Evolutionary conservation across 2,888 invertebrate species (phyloP).

Genomic region (Mycalesis mineus): DNA sequence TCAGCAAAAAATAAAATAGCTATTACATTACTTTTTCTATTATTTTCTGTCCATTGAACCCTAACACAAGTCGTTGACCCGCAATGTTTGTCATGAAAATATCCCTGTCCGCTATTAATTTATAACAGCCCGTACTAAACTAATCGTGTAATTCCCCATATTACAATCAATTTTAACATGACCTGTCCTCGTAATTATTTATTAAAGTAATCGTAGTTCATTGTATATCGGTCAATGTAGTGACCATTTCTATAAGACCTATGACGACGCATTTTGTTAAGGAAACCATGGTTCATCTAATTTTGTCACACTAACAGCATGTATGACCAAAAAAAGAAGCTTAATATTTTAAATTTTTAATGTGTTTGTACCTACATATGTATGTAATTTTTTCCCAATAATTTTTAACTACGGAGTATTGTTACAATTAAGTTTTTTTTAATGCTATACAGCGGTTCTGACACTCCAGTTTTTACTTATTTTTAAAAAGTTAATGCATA

Average conservation of each 20-base stretch:
- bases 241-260: background rate
- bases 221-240: background rate
- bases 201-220: conserved; percentile 1
- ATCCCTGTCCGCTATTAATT: conserved; percentile 1
- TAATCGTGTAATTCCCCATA: background rate
- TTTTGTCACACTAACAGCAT: background rate
- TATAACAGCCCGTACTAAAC: background rate
- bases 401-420: too few species aligned
- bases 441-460: too few species aligned
- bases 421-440: too few species aligned
- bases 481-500: too few species aligned
- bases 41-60: background rate
- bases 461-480: too few species aligned
- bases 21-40: background rate
- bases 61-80: background rate
- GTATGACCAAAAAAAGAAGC: too few species aligned
- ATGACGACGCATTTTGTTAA: background rate
- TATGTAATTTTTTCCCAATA: too few species aligned
- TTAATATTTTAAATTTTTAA: too few species aligned
- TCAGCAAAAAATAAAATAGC: too few species aligned
- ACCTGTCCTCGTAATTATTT: background rate
- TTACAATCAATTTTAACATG: background rate
- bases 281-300: background rate
- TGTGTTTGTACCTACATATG: too few species aligned
- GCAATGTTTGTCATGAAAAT: background rate